Evolutionary conservation across 2,113 vertebrate species (phyloP), one percentile per base, ranked within the genome.

Genomic region (Dendrocopos noguchii): DNA sequence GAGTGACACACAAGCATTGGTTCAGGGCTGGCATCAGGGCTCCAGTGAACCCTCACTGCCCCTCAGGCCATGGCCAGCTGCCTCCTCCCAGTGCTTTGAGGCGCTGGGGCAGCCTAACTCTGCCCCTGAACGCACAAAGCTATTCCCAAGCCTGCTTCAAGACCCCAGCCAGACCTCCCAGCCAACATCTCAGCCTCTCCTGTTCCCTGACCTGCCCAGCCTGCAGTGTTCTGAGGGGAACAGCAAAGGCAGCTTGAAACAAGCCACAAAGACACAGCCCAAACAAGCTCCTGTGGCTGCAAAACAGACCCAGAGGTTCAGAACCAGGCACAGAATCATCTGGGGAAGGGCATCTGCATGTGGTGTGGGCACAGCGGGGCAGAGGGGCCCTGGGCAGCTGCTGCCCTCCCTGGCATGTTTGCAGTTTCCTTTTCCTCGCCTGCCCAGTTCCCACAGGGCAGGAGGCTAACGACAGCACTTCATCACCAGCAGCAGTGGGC

Each of bases 391-490:
- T 76, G 15, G 64, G 95, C 95, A 81, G 96, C 84, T 88, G 50
- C n/a, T 29, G 12, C 87, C 60, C 24, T 42, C 90, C 19, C 29
- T 75, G 2, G 91, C 95, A 12, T 66, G 88, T 90, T 94, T 94
- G 77, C 83, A 68, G 95, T 97, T 97, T 96, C 90, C 97, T 97
- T 97, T 95, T 94, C 96, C 95, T 97, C 74, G 80, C 94, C 96
- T 95, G 94, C 56, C 88, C 96, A 21, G 95, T 22, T 96, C 97
- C 97, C 96, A n/a, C 16, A 12, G 95, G 96, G 95, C 96, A 94
- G 94, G 55, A 93, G 96, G 97, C 94, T 97, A 98, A 98, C 84
- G 97, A 96, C 3, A 65, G 97, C 91, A 92, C 97, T 97, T 63
- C 97, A 97, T 98, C 97, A 97, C 73, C 39, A 14, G 91, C 92